Conservation (phyloP, 2,113 vertebrate species). For the Anthoscopus minutus region DNA sequence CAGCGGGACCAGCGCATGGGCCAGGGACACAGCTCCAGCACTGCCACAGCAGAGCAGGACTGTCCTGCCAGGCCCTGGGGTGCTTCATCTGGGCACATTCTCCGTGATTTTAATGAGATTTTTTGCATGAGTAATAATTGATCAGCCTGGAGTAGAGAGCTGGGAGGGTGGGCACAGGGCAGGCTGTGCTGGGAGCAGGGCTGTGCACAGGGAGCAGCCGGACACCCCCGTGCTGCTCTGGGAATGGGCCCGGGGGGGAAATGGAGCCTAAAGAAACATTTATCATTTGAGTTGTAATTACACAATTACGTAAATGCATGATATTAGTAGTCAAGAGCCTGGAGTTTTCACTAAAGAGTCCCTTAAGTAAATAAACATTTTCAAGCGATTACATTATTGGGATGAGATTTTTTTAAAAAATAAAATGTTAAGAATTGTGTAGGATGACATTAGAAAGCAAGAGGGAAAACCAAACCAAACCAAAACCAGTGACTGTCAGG, state of each 20-base stretch:
- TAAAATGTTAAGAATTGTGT: neutral
- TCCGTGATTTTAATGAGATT: neutral
- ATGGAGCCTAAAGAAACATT: constrained; percentile 30
- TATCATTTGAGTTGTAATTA: constrained; percentile 67
- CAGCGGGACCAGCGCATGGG: neutral
- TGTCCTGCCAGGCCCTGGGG: neutral
- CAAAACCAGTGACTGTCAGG: accelerated
- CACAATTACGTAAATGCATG: constrained; percentile 64
- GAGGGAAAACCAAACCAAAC: neutral
- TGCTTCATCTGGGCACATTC: neutral
- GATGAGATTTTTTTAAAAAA: constrained; percentile 30
- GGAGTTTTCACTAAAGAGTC: constrained; percentile 72
- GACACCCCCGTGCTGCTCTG: neutral
- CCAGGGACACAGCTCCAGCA: neutral
- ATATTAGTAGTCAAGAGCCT: constrained; percentile 71
- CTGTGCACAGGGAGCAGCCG: neutral
- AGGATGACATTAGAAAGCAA: neutral
- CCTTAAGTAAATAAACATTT: constrained; percentile 71
- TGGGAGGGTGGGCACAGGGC: neutral
- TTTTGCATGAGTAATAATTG: neutral
- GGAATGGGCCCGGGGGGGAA: neutral
- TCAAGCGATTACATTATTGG: constrained; percentile 50
- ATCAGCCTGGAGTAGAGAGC: neutral
- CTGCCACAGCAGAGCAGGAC: neutral
- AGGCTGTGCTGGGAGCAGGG: neutral